A percentile compares a stretch with the other conserved stretches of the same genome.
Conservation (phyloP, 2,113 vertebrate species). For the Ciconia boyciana region DNA sequence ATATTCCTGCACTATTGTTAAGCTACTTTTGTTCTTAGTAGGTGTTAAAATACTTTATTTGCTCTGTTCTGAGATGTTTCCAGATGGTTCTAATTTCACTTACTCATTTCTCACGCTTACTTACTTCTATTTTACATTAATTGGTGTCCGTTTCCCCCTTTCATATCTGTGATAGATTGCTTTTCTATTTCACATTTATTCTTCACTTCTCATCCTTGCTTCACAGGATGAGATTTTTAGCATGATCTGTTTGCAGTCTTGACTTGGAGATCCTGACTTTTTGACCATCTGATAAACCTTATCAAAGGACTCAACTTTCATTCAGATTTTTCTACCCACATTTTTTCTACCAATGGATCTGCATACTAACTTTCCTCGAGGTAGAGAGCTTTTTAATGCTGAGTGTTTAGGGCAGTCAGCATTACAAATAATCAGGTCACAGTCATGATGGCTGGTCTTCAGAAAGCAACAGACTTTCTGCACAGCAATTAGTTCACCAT, state of each 20-base stretch:
- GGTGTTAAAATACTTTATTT: neutral
- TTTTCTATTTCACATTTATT: neutral
- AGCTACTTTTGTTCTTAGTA: neutral
- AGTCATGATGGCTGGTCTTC: neutral
- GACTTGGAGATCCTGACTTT: neutral
- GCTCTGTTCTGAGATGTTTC: neutral
- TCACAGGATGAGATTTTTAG: neutral
- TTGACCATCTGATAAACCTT: neutral
- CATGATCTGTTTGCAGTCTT: neutral
- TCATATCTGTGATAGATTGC: neutral
- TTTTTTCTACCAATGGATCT: neutral
- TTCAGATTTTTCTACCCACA: neutral
- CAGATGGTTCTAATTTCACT: neutral
- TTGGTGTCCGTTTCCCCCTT: neutral
- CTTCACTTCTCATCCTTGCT: neutral
- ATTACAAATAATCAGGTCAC: neutral
- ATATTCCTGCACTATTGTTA: neutral
- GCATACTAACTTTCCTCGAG: neutral
- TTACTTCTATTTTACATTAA: neutral
- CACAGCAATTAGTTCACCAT: neutral
- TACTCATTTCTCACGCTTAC: neutral
- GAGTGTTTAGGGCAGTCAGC: neutral
- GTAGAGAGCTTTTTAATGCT: neutral
- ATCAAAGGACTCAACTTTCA: neutral
- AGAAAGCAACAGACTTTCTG: neutral